phyloP scores from a whole-genome alignment of 2,888 invertebrate genomes.

The Cephus runcator region DNA sequence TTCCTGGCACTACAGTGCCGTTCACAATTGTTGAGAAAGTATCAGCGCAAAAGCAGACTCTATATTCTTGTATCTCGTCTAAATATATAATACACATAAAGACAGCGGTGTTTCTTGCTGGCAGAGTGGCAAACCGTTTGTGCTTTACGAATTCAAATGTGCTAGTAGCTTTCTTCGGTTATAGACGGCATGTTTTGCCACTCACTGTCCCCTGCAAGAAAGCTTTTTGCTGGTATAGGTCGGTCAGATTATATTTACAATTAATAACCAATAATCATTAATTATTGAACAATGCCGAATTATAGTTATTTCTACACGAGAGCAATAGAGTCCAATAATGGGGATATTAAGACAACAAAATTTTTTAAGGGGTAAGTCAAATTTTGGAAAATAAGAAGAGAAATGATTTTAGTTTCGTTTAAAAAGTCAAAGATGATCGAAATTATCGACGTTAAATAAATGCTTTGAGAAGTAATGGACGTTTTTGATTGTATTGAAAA shows the following conservation, averaged over 20 bases:
- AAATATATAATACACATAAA: not conserved
- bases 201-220: not conserved
- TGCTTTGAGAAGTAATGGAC: too few relatives aligned
- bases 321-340: constrained; percentile 38
- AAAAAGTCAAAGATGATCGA: too few relatives aligned
- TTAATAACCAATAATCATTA: not conserved
- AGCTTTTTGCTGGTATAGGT: too few relatives aligned
- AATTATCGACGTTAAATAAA: too few relatives aligned
- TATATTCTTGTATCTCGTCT: not conserved
- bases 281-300: constrained; percentile 38
- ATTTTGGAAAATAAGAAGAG: not conserved
- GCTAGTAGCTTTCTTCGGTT: not conserved
- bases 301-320: constrained; percentile 54
- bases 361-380: constrained; percentile 52
- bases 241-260: too few relatives aligned
- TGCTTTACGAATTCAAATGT: not conserved
- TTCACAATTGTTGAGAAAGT: too few relatives aligned
- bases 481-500: too few relatives aligned
- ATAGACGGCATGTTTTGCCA: not conserved
- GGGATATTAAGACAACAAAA: constrained; percentile 43
- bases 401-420: not conserved
- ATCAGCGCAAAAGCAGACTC: not conserved
- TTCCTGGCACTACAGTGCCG: too few relatives aligned
- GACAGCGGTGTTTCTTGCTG: not conserved
- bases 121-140: not conserved